A percentile compares a stretch with the other conserved stretches of the same genome.
Evolutionary conservation across 2,888 invertebrate species (phyloP).

Genomic region (Nymphalis c-album): DNA sequence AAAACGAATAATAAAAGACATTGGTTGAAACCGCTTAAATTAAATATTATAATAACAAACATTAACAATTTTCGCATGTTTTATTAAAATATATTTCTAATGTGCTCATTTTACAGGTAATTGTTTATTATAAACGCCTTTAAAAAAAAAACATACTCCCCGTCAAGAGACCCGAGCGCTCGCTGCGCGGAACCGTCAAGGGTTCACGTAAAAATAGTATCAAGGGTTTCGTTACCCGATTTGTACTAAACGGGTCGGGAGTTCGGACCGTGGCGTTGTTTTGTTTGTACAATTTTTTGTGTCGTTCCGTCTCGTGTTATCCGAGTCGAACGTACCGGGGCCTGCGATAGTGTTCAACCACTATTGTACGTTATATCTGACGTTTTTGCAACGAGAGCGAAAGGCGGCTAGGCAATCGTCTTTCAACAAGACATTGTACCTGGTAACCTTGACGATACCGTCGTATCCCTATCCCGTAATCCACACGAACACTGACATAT

Average conservation of each 20-base stretch:
- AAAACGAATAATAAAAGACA: slow-evolving; percentile 11
- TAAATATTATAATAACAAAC: background rate
- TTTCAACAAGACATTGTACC: slow-evolving; percentile 79
- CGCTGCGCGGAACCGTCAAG: slow-evolving; percentile 56
- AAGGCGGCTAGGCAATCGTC: slow-evolving; percentile 74
- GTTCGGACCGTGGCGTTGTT: slow-evolving; percentile 60
- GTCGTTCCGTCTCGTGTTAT: slow-evolving; percentile 50
- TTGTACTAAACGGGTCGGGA: slow-evolving; percentile 68
- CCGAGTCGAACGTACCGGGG: slow-evolving; percentile 55
- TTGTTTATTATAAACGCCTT: slow-evolving; percentile 41
- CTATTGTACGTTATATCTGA: slow-evolving; percentile 73
- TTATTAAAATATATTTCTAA: slow-evolving; percentile 11
- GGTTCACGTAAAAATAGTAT: slow-evolving; percentile 73
- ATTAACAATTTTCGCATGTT: slow-evolving; percentile 1
- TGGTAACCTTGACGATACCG: slow-evolving; percentile 56
- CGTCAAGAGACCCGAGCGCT: slow-evolving; percentile 68
- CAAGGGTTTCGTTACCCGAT: slow-evolving; percentile 66
- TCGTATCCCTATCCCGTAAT: background rate
- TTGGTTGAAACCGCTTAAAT: slow-evolving; percentile 15
- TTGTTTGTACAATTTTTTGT: slow-evolving; percentile 45
- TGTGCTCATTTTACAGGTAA: slow-evolving; percentile 60
- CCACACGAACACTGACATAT: slow-evolving; percentile 9
- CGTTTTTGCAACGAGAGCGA: slow-evolving; percentile 52
- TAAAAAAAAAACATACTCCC: slow-evolving; percentile 47
- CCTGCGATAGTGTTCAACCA: slow-evolving; percentile 75